Base-by-base conservation (phyloP, 2,113 vertebrate species). In the Xyliphius kryptos region DNA sequence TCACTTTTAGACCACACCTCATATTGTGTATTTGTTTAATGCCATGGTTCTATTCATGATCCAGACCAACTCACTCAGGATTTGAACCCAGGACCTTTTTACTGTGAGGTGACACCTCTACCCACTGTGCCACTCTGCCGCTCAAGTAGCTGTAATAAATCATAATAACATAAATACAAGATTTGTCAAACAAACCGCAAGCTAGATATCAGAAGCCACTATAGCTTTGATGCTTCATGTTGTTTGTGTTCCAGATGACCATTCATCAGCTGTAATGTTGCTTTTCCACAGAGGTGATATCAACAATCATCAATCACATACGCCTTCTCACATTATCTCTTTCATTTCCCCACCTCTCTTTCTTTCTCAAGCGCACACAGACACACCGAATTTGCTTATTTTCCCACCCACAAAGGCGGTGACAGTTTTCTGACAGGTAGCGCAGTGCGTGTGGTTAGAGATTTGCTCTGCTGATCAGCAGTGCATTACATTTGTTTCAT, bases 351-450 rank as follows among this genome's bases (percentile, higher is more conserved):
- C n/a, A n/a, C 3, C n/a, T 17, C 8, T 16, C 26, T 32, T 8
- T 32, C 21, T 9, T 14, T 9, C 21, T n/a, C 49, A 1, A 14
- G 8, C 44, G 8, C 44, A 3, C 44, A 15, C 9, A 16, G 8
- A 36, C 9, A 16, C 32, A 54, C 21, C 22, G 22, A 54, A 15
- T 19, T 15, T 13, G 20, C 14, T 26, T 9, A 56, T 56, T 56
- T 44, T 44, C 15, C 22, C 43, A 15, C 56, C 40, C 56, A 44
- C 17, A 58, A 44, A 15, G 1, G 4, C 20, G 5, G 4, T 41
- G 56, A 58, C 56, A 44, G 56, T 9, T 58, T 22, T 44, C 20
- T 58, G 56, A 58, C 40, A 44, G 40, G 40, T 44, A 58, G 20
- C 9, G 44, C 20, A 16, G 13, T 26, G 37, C 9, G 55, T 43